A percentile compares a stretch with the other conserved stretches of the same genome.
These are phyloP conservation scores for Heliconius hewitsoni DNA, from an alignment of 1,140 invertebrate species.

Conservation along the genomic window DNA sequence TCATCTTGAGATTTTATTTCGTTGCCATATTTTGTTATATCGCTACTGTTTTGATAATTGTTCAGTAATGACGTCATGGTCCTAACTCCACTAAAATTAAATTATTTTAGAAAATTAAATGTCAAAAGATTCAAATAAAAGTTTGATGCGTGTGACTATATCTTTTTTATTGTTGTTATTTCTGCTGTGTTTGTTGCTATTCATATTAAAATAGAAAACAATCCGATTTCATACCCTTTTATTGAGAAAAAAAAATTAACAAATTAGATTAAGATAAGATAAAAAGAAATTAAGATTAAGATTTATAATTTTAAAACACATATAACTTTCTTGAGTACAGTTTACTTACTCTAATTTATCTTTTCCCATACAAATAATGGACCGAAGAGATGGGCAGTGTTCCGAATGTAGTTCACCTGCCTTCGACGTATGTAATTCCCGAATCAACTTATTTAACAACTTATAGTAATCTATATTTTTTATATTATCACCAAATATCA, in stretches of 20 bases:
- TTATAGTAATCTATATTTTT: conserved; percentile 88
- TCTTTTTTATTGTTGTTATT: too few relatives aligned
- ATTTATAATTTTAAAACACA: too few relatives aligned
- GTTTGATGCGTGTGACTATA: too few relatives aligned
- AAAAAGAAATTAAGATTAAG: too few relatives aligned
- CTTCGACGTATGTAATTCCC: conserved; percentile 72
- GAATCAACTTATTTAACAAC: conserved; percentile 82
- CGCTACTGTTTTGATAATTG: conserved; percentile 44
- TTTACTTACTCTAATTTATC: conserved; percentile 77
- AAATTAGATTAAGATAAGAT: too few relatives aligned
- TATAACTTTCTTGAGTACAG: neutral
- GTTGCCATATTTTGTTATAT: conserved; percentile 50
- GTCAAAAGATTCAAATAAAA: too few relatives aligned
- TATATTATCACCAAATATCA: conserved; percentile 86
- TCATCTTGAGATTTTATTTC: conserved; percentile 85
- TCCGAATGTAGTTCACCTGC: conserved; percentile 65
- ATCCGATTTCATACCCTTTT: too few relatives aligned
- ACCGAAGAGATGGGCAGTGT: conserved; percentile 77
- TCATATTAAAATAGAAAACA: too few relatives aligned
- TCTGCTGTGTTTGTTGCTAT: too few relatives aligned
- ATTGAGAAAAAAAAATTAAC: too few relatives aligned
- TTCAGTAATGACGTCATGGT: conserved; percentile 82
- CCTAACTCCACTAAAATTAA: conserved; percentile 82
- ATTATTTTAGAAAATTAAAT: neutral
- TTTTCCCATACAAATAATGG: conserved; percentile 82